Base-by-base conservation (phyloP, 1,140 invertebrate genomes). In the Ceratoteleas bidentatus region DNA sequence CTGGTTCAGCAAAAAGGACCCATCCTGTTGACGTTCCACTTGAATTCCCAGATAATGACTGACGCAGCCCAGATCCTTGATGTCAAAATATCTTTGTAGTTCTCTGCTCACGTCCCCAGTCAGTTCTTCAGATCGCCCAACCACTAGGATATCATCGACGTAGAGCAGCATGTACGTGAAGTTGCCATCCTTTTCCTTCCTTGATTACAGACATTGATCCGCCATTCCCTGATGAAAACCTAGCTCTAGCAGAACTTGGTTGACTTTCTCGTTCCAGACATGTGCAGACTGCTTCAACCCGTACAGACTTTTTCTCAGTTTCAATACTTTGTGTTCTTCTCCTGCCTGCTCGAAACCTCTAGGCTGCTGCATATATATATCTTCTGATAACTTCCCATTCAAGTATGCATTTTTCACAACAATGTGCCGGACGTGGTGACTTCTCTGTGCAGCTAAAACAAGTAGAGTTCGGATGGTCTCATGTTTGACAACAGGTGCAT, bases 81-180 rank as follows among this genome's bases (percentile, higher is more conserved):
- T 56, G 0, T 65, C 3, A 13, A 74, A 83, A 34, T 57, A 15
- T 49, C 13, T 7, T 0, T 38, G 11, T 2, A 79, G 34, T 15
- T 70, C 32, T 7, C 6, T 62, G 4, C 52, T 3, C 4, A 77
- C 47, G 40, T n/a, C 6, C 7, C 50, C 3, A 7, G 70, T 80
- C 1, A 34, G 0, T 5, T 62, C 11, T 0, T 6, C 9, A 10
- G 65, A 49, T 36, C 15, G 0, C 0, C 47, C 57, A 13, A 49
- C 54, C 24, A 45, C 43, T 2, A 83, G 13, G 0, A 83, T 14
- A 50, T 83, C 69, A 6, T 83, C 81, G 0, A 79, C 64, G 3
- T 79, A 83, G 3, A 83, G 10, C 3, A 83, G 6, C 8, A 83
- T 11, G 4, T 83, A 83, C 0, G 47, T 69, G 0, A 6, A 53